Percentiles rank a stretch among this genome's conserved stretches.
These are phyloP conservation scores for Himalopsyche tibetana DNA, from an alignment of 2,888 invertebrate species.

Conservation along the genomic window DNA sequence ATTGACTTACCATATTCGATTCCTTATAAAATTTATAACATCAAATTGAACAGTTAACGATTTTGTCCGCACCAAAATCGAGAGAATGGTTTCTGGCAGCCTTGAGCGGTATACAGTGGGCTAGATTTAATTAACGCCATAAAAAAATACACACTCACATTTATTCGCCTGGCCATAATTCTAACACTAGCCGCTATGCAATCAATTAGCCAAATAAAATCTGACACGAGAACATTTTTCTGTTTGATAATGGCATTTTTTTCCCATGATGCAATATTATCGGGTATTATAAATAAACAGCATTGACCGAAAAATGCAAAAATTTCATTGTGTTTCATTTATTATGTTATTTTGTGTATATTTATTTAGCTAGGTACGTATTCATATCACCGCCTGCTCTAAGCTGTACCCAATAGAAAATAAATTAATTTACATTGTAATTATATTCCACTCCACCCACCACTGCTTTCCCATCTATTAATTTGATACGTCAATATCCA, in stretches of 20 bases:
- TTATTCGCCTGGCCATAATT: neutral
- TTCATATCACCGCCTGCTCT: too few relatives aligned
- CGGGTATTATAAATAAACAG: neutral
- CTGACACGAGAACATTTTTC: constrained; percentile 9
- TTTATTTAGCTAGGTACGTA: too few relatives aligned
- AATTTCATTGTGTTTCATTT: neutral
- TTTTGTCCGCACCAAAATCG: neutral
- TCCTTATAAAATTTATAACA: constrained; percentile 9
- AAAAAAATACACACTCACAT: constrained; percentile 4
- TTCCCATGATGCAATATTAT: constrained; percentile 29
- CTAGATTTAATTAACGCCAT: constrained; percentile 31
- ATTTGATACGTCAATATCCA: too few relatives aligned
- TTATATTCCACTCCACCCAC: too few relatives aligned
- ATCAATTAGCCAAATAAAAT: constrained; percentile 34
- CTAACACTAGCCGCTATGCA: neutral
- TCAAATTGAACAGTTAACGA: neutral
- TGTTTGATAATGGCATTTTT: neutral
- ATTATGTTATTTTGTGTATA: neutral
- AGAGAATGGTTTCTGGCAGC: constrained; percentile 7
- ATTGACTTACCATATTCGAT: too few relatives aligned
- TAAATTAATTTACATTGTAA: too few relatives aligned
- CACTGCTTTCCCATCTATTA: too few relatives aligned
- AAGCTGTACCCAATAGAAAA: too few relatives aligned
- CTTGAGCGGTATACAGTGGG: constrained; percentile 7
- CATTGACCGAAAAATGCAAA: constrained; percentile 14